Percentiles rank a stretch among this genome's conserved stretches.
Evolutionary conservation across 2,797 vertebrate genomes (phyloP).

Genomic region (Phalanger gymnotis): DNA sequence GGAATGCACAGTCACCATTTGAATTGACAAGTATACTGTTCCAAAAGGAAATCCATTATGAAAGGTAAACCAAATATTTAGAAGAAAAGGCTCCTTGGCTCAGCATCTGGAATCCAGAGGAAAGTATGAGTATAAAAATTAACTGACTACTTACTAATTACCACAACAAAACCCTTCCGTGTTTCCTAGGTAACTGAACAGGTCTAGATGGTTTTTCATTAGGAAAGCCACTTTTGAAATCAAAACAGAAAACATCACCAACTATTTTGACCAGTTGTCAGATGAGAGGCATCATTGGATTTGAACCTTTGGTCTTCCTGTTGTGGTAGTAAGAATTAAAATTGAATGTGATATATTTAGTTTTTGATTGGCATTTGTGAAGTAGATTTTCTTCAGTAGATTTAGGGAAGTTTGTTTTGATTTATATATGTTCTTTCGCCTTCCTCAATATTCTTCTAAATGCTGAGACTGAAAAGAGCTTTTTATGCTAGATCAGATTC

Average conservation of each 20-base stretch:
- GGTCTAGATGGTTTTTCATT: not conserved
- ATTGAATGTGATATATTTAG: not conserved
- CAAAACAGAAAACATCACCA: not conserved
- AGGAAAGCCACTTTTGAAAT: not conserved
- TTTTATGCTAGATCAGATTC: not conserved
- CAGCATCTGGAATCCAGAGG: not conserved
- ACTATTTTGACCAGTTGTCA: not conserved
- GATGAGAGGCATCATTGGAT: not conserved
- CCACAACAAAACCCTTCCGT: not conserved
- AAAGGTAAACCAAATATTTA: not conserved
- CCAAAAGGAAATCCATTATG: not conserved
- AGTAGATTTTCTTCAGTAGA: not conserved
- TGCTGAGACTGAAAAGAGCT: not conserved
- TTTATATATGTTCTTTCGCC: not conserved
- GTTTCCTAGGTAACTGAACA: not conserved
- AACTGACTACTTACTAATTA: not conserved
- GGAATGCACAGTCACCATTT: not conserved
- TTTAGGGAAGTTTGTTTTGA: not conserved
- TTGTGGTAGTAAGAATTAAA: not conserved
- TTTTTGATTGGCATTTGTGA: not conserved
- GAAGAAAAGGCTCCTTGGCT: not conserved
- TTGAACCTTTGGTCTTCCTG: not conserved
- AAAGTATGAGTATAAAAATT: not conserved
- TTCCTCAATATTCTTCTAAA: not conserved
- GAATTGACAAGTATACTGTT: not conserved